phyloP scores from a whole-genome alignment of 2,888 invertebrate genomes.

The Cyrtodaria siliqua region DNA sequence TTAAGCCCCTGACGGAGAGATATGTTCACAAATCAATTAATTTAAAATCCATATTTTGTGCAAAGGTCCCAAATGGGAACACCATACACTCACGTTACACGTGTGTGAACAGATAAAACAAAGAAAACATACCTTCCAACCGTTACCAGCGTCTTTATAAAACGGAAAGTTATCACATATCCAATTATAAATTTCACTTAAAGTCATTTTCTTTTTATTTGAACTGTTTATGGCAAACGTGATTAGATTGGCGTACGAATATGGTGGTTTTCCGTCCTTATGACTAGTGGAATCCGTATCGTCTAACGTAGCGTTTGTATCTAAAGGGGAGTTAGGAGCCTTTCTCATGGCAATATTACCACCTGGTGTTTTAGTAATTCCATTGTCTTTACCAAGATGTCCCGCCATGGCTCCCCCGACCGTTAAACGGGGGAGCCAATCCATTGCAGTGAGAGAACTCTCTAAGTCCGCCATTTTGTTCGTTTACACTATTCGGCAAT shows the following conservation, averaged over 20 bases:
- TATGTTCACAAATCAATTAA: neutral
- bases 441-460: slow-evolving; percentile 87
- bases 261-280: slow-evolving; percentile 86
- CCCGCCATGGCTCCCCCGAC: slow-evolving; percentile 84
- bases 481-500: slow-evolving; percentile 55
- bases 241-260: slow-evolving; percentile 91
- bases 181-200: slow-evolving; percentile 91
- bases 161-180: slow-evolving; percentile 91
- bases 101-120: no score
- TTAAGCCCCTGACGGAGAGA: neutral
- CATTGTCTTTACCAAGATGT: slow-evolving; percentile 70
- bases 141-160: slow-evolving; percentile 90
- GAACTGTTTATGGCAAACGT: slow-evolving; percentile 90
- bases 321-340: slow-evolving; percentile 81
- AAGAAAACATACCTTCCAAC: slow-evolving; percentile 89
- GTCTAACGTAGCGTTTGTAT: slow-evolving; percentile 79
- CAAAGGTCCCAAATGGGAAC: slow-evolving; percentile 14
- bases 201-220: slow-evolving; percentile 90
- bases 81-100: no score
- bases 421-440: slow-evolving; percentile 87
- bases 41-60: no score
- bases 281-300: slow-evolving; percentile 70
- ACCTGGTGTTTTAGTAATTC: slow-evolving; percentile 73
- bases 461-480: slow-evolving; percentile 86
- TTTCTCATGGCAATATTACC: slow-evolving; percentile 79